Evolutionary conservation across 2,888 invertebrate species (phyloP).

Genomic region (Spodoptera picta): DNA sequence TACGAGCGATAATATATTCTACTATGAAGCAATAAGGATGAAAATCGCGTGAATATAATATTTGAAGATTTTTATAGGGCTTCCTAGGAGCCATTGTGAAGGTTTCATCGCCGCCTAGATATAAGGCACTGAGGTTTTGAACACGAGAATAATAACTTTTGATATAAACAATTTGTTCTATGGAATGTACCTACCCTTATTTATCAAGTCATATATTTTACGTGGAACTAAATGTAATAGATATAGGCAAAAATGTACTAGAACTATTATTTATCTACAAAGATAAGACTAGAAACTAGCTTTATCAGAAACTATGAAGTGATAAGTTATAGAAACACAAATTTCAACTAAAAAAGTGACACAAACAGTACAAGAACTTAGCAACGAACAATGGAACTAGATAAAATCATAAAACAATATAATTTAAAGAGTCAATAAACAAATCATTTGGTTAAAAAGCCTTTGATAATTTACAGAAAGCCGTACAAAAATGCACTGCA

Average conservation of each 20-base stretch:
- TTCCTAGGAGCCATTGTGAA: conserved; percentile 70
- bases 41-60: conserved; percentile 59
- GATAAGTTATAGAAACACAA: too few relatives aligned
- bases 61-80: conserved; percentile 70
- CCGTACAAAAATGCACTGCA: conserved; percentile 71
- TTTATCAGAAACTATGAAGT: too few relatives aligned
- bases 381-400: too few relatives aligned
- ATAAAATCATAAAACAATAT: too few relatives aligned
- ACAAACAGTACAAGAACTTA: too few relatives aligned
- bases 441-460: conserved; percentile 2
- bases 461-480: conserved; percentile 55
- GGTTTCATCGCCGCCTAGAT: conserved; percentile 76
- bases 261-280: too few relatives aligned
- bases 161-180: conserved; percentile 29
- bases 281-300: too few relatives aligned
- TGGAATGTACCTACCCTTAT: conserved; percentile 1
- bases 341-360: too few relatives aligned
- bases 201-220: background rate
- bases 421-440: conserved; percentile 18
- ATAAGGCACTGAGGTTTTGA: conserved; percentile 55
- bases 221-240: background rate
- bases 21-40: conserved; percentile 59
- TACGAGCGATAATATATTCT: conserved; percentile 64
- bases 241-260: too few relatives aligned
- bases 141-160: conserved; percentile 44